Evolutionary conservation across 1,140 invertebrate genomes (phyloP), one percentile per base, ranked within the genome.

Genomic region (Piezodorus guildinii): DNA sequence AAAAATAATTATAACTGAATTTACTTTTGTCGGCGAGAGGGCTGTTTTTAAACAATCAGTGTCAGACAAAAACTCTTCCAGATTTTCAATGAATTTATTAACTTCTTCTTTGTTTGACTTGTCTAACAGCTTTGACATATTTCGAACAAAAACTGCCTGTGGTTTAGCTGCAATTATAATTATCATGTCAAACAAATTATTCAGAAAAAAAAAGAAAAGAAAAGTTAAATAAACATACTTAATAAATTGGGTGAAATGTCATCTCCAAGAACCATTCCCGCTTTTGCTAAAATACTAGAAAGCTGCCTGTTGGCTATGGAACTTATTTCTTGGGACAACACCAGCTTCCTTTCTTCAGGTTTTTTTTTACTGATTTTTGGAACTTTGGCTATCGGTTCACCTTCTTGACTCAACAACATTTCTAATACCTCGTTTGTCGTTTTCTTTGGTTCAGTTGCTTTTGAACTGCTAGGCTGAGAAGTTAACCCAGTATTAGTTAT

Each of bases 131-230:
- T 43, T 23, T 3, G 44, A 45, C 21, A 65, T 30, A 27, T 65
- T 52, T 2, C 59, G 15, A 30, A 65, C 46, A 54, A 65, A 65
- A 34, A 65, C 46, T 30, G 44, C 10, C 64, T 65, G 64, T 34
- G 61, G 21, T 21, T 51, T 65, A 14, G 44, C 64, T 65, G 64
- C n/a, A 65, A 65, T 49, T 34, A 21, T 1, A 34, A 46, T 27
- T 16, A 17, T 15, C 8, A 3, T 30, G 9, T n/a, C n/a, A n/a
- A n/a, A n/a, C n/a, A n/a, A n/a, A n/a, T n/a, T n/a, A n/a, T n/a
- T 3, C 4, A 8, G 30, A 30, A 30, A 34, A 16, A 60, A 60
- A 9, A 4, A 56, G 21, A 4, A 56, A 17, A 23, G 23, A 30
- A 60, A 34, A 60, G 4, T 39, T 2, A n/a, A 60, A 58, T n/a